Conservation (phyloP, 2,113 vertebrate genomes). For the Dermatemys mawii region DNA sequence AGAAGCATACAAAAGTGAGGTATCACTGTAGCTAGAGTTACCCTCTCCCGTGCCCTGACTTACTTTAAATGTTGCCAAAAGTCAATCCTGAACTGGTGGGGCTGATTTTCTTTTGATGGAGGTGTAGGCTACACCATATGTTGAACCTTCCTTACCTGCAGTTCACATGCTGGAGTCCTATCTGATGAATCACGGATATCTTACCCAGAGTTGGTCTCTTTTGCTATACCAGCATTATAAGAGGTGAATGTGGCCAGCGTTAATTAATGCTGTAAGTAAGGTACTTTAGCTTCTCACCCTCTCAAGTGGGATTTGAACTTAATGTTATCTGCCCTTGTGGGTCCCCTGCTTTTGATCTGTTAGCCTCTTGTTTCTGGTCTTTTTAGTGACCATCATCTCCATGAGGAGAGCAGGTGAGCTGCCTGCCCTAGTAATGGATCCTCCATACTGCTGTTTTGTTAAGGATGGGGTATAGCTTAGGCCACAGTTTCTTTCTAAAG, state of each 20-base stretch:
- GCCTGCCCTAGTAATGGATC: not conserved
- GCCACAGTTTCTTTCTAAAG: not conserved
- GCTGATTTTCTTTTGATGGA: not conserved
- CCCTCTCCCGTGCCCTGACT: not conserved
- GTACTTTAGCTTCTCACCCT: not conserved
- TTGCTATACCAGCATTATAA: not conserved
- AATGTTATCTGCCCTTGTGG: too few relatives aligned
- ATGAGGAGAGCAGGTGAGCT: not conserved
- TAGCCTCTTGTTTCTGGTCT: too few relatives aligned
- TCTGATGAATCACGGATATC: not conserved
- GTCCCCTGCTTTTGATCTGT: too few relatives aligned
- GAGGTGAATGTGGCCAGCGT: rapidly evolving
- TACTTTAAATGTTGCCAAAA: not conserved
- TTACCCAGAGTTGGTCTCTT: not conserved
- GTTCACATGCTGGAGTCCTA: not conserved
- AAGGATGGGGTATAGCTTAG: not conserved
- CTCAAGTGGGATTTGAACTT: not conserved
- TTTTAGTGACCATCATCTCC: not conserved
- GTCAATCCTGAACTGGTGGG: not conserved
- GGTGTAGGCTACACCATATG: too few relatives aligned
- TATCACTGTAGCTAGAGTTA: not conserved
- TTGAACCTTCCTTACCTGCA: not conserved
- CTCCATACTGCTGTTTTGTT: not conserved
- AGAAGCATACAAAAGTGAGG: not conserved
- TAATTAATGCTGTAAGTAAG: not conserved